Evolutionary conservation across 2,888 invertebrate genomes (phyloP), one percentile per base, ranked within the genome.

Genomic region (Atethmia centrago): DNA sequence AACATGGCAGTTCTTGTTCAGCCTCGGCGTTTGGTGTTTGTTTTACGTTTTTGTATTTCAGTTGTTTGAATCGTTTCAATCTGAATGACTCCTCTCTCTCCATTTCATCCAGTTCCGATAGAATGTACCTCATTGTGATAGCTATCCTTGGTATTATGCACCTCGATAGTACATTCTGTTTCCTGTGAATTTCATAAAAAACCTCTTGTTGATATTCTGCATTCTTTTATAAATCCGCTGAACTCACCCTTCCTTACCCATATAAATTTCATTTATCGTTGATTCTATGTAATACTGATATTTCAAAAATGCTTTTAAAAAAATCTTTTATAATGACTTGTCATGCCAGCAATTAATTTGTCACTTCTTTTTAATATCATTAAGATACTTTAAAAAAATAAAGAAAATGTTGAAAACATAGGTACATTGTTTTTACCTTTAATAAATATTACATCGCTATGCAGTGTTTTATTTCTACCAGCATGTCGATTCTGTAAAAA

Each of bases 131-230:
- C n/a, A 25, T 21, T 16, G 74, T 74, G 0, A 49, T 3, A 7
- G 12, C 0, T 31, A 74, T 65, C 25, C 31, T 55, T 65, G 74
- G 74, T 49, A 74, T 25, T 16, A 74, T 56, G 28, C 28, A 42
- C 40, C 77, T 65, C 47, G 47, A 72, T 31, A 92, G 77, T 21
- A 91, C 89, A 83, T 91, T 91, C 79, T 84, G 86, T 84, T 90
- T 91, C 89, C 92, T 92, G 92, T 73, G 70, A 87, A 89, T 79
- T 28, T 68, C 12, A 51, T 51, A 87, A 72, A 90, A n/a, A 88
- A 85, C 51, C 19, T 31, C 58, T 67, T 63, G 65, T 80, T 82
- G 55, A 74, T 71, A 64, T 61, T 77, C 31, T 75, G 68, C 56
- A 25, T 61, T 72, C 1, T 16, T 58, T 51, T 51, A 45, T 14